Conservation (phyloP, 2,888 invertebrate species). For the Andricus curvator region DNA sequence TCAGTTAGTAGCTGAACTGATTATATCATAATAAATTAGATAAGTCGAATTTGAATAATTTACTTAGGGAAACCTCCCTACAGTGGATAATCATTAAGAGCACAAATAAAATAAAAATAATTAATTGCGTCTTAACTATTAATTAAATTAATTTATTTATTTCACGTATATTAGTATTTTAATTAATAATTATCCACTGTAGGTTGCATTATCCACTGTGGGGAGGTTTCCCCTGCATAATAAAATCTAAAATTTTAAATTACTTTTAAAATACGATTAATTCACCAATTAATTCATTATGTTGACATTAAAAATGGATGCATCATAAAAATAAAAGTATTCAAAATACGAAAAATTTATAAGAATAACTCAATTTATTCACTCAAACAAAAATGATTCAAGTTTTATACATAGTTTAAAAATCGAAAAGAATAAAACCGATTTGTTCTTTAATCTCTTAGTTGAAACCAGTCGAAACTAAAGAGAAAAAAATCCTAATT, state of each 20-base stretch:
- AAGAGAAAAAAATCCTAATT: neutral
- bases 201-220: too few relatives aligned
- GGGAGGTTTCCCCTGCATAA: neutral
- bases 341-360: neutral
- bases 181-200: too few relatives aligned
- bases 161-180: too few relatives aligned
- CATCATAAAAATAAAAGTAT: neutral
- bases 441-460: neutral
- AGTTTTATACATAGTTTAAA: neutral
- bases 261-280: neutral
- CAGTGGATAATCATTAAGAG: too few relatives aligned
- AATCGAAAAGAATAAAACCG: neutral
- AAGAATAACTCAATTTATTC: neutral
- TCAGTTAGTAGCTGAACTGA: neutral
- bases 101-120: too few relatives aligned
- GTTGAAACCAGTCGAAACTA: neutral
- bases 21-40: neutral
- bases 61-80: neutral
- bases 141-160: too few relatives aligned
- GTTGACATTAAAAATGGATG: neutral
- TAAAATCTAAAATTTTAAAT: neutral
- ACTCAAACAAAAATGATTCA: neutral
- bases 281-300: neutral
- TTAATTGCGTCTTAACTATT: too few relatives aligned
- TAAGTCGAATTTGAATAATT: neutral